Conservation (phyloP, 2,888 invertebrate genomes). For the Nebria salina region DNA sequence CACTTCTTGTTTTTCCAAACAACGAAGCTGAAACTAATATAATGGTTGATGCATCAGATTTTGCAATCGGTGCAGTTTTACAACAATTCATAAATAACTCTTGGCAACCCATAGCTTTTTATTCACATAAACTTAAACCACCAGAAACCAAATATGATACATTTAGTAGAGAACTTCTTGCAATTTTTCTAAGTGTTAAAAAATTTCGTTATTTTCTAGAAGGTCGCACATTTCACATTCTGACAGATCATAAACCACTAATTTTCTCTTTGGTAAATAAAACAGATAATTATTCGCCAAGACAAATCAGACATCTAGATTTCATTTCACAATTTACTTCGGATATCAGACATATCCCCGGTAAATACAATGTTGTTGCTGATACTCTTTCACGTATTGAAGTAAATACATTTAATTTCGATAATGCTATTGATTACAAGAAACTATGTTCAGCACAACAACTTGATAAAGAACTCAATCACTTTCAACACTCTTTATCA, state of each 20-base stretch:
- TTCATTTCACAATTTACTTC: slow-evolving; percentile 19
- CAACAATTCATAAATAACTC: slow-evolving; percentile 47
- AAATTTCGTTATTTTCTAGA: slow-evolving; percentile 54
- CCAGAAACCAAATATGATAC: slow-evolving; percentile 21
- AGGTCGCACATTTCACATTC: slow-evolving; percentile 9
- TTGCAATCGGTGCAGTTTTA: too few relatives aligned
- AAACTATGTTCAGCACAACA: too few relatives aligned
- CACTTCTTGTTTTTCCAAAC: slow-evolving; percentile 55
- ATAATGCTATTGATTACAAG: too few relatives aligned
- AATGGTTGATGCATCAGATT: too few relatives aligned
- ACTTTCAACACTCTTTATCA: too few relatives aligned
- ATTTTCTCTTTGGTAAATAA: slow-evolving; percentile 53
- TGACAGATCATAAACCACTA: slow-evolving; percentile 56
- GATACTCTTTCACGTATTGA: slow-evolving; percentile 5
- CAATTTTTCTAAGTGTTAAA: slow-evolving; percentile 55
- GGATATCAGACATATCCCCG: slow-evolving; percentile 19
- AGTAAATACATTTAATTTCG: background rate
- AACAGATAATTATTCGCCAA: slow-evolving; percentile 52
- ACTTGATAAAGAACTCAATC: too few relatives aligned
- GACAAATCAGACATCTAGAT: slow-evolving; percentile 39
- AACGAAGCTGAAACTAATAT: slow-evolving; percentile 48
- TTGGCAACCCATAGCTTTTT: slow-evolving; percentile 57
- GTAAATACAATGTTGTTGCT: slow-evolving; percentile 17
- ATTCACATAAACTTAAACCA: slow-evolving; percentile 55
- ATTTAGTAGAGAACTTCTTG: slow-evolving; percentile 48